These are phyloP conservation scores for Monopterus albus DNA, from an alignment of 2,113 vertebrate genomes.

Conservation along the genomic window DNA sequence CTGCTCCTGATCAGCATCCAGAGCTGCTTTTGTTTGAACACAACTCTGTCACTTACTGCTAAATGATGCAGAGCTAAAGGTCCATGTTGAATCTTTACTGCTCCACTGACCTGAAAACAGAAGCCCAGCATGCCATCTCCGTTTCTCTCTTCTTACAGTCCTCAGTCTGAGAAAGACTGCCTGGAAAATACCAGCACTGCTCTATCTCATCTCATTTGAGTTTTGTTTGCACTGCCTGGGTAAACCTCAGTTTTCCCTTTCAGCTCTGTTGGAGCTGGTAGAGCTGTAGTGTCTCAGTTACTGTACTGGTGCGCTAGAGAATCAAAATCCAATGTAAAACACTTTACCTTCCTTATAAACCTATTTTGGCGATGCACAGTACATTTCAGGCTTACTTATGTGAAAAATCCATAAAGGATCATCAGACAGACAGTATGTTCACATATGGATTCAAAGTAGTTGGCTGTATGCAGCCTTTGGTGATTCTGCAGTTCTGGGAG, in stretches of 20 bases:
- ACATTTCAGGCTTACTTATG: not conserved
- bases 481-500: too few species aligned
- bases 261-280: not conserved
- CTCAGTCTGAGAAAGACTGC: conserved; percentile 3
- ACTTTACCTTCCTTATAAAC: not conserved
- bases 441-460: too few species aligned
- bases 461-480: too few species aligned
- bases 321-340: not conserved
- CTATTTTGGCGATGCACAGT: not conserved
- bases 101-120: conserved; percentile 65
- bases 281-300: not conserved
- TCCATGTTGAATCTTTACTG: conserved; percentile 36
- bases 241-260: not conserved
- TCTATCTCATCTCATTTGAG: conserved; percentile 1
- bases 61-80: conserved; percentile 35
- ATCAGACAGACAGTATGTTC: too few species aligned
- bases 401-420: not conserved
- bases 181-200: conserved; percentile 5
- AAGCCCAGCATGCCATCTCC: not conserved
- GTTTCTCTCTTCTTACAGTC: not conserved
- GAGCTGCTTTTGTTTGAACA: not conserved
- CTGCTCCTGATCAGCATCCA: not conserved
- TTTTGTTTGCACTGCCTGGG: not conserved
- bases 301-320: not conserved
- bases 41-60: not conserved